These are phyloP conservation scores for Aplysina aerophoba DNA, from an alignment of 37 sponge, comb jelly and placozoan species.

Conservation along the genomic window DNA sequence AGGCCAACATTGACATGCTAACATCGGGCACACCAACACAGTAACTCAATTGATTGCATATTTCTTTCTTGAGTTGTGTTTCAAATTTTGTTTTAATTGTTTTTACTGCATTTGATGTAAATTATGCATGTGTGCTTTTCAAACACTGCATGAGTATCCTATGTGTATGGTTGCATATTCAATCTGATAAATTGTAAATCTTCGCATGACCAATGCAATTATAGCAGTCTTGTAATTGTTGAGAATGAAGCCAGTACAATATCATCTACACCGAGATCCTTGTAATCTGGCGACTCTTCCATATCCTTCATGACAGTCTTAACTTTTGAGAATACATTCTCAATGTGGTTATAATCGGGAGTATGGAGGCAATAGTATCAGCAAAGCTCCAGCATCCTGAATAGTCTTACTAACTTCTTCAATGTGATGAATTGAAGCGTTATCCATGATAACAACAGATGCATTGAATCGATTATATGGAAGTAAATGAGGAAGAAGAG, in stretches of 20 bases:
- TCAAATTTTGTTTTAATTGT: not conserved
- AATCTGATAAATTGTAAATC: not conserved
- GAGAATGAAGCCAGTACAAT: too few relatives aligned
- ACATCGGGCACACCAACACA: not conserved
- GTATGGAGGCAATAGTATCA: too few relatives aligned
- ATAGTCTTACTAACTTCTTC: conserved; percentile 21
- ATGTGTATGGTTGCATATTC: too few relatives aligned
- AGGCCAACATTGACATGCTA: not conserved
- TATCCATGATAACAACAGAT: conserved; percentile 54
- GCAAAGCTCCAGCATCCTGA: too few relatives aligned
- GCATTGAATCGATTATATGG: conserved; percentile 37
- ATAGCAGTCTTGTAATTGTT: conserved; percentile 21
- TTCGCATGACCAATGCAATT: not conserved
- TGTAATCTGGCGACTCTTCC: too few relatives aligned
- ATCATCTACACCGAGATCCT: too few relatives aligned
- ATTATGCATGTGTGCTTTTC: too few relatives aligned
- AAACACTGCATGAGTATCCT: too few relatives aligned
- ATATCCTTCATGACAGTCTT: too few relatives aligned
- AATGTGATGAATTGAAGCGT: conserved; percentile 49
- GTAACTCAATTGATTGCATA: too few relatives aligned
- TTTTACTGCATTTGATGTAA: not conserved
- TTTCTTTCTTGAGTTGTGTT: not conserved
- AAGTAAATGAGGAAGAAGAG: conserved; percentile 34
- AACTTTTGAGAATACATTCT: too few relatives aligned
- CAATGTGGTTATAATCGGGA: too few relatives aligned